Evolutionary conservation across 1,140 invertebrate genomes (phyloP).

Genomic region (Eumaeus atala): DNA sequence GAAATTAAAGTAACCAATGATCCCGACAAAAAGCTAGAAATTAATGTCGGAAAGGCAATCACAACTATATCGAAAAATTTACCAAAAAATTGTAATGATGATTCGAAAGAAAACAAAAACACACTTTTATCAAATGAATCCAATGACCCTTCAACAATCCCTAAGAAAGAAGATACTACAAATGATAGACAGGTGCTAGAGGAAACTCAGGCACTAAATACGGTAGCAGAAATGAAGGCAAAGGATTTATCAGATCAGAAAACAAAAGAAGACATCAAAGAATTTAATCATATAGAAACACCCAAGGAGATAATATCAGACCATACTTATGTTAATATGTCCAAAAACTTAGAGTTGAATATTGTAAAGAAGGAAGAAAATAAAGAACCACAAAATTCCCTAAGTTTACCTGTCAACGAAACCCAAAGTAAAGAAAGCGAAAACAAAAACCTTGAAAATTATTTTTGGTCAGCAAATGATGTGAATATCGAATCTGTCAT

Average conservation of each 20-base stretch:
- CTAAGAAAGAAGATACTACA: slow-evolving; percentile 13
- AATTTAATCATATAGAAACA: neutral
- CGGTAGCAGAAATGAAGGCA: neutral
- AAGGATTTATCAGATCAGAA: neutral
- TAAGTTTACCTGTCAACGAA: slow-evolving; percentile 14
- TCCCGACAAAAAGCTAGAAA: slow-evolving; percentile 57
- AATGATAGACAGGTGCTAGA: neutral
- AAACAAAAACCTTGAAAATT: slow-evolving; percentile 77
- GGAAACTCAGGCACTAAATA: neutral
- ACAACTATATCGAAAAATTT: slow-evolving; percentile 35
- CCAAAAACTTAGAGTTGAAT: neutral
- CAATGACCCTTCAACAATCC: neutral
- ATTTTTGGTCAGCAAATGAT: slow-evolving; percentile 85
- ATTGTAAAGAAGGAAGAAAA: slow-evolving; percentile 14
- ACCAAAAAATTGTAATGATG: slow-evolving; percentile 27
- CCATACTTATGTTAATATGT: neutral
- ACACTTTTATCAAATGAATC: neutral
- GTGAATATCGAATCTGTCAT: slow-evolving; percentile 86
- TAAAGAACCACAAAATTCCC: slow-evolving; percentile 6
- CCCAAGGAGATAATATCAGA: neutral
- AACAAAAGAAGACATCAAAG: slow-evolving; percentile 19
- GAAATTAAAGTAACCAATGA: slow-evolving; percentile 67
- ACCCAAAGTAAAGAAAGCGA: slow-evolving; percentile 33
- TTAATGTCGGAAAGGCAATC: slow-evolving; percentile 54
- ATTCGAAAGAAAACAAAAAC: slow-evolving; percentile 19